A percentile compares a stretch with the other conserved stretches of the same genome.
phyloP scores from a whole-genome alignment of 2,113 vertebrate genomes.

The Oophaga pumilio region DNA sequence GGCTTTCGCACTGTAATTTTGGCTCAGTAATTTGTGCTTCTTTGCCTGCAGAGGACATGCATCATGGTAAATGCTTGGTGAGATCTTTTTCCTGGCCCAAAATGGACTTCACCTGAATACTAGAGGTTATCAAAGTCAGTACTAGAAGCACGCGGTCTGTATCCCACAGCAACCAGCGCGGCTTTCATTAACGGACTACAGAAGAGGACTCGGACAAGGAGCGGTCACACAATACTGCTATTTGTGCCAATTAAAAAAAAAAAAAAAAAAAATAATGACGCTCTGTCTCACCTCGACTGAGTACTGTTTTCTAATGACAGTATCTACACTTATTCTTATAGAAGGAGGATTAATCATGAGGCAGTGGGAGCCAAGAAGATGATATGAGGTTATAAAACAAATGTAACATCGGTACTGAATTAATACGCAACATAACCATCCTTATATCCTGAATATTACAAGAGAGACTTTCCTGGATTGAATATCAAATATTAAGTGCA shows the following conservation, averaged over 20 bases:
- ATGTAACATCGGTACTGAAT: neutral
- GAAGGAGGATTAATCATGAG: neutral
- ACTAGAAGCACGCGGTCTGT: neutral
- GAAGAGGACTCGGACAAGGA: neutral
- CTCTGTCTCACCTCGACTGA: neutral
- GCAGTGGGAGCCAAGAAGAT: neutral
- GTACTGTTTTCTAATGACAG: neutral
- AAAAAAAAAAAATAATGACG: neutral
- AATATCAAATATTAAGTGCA: too few species aligned
- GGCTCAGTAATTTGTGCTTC: constrained; percentile 7
- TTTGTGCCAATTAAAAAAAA: neutral
- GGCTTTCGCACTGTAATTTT: neutral
- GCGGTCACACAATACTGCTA: neutral
- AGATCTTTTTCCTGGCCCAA: neutral
- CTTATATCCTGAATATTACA: neutral
- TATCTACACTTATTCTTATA: neutral
- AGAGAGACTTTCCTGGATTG: neutral
- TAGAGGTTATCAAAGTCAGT: neutral
- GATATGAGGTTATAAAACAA: neutral
- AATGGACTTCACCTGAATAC: neutral
- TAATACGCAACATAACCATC: neutral
- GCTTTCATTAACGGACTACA: neutral
- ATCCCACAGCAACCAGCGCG: neutral
- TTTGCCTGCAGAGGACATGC: constrained; percentile 1
- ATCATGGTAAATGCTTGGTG: neutral